These are phyloP conservation scores for Caerostris darwini DNA, from an alignment of 1,140 invertebrate species.

Conservation along the genomic window DNA sequence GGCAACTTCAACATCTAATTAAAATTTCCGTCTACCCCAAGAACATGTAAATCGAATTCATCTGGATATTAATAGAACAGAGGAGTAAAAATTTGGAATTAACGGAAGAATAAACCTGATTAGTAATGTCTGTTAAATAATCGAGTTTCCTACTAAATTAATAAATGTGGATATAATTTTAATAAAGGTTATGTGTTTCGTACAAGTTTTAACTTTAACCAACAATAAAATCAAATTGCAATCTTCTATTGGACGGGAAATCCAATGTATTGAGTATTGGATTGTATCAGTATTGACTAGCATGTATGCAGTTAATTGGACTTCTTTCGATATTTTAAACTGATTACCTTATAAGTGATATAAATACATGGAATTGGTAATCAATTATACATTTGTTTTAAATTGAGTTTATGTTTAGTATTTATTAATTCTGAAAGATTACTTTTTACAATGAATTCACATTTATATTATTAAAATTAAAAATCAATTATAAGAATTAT, in stretches of 20 bases:
- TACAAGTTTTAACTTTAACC: too few relatives aligned
- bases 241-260: not conserved
- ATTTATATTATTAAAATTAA: too few relatives aligned
- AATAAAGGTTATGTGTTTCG: too few relatives aligned
- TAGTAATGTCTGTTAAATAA: not conserved
- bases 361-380: too few relatives aligned
- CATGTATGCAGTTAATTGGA: too few relatives aligned
- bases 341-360: too few relatives aligned
- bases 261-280: not conserved
- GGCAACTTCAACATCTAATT: conserved; percentile 6
- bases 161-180: not conserved
- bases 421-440: too few relatives aligned
- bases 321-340: too few relatives aligned
- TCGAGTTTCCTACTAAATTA: not conserved
- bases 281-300: not conserved
- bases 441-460: too few relatives aligned
- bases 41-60: not conserved
- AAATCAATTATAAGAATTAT: too few relatives aligned
- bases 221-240: not conserved
- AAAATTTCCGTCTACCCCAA: not conserved
- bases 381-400: too few relatives aligned
- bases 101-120: not conserved
- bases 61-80: not conserved
- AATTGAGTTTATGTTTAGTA: too few relatives aligned
- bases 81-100: not conserved